A percentile compares a stretch with the other conserved stretches of the same genome.
Conservation (phyloP, 2,888 invertebrate genomes). For the Epiblema foenella region DNA sequence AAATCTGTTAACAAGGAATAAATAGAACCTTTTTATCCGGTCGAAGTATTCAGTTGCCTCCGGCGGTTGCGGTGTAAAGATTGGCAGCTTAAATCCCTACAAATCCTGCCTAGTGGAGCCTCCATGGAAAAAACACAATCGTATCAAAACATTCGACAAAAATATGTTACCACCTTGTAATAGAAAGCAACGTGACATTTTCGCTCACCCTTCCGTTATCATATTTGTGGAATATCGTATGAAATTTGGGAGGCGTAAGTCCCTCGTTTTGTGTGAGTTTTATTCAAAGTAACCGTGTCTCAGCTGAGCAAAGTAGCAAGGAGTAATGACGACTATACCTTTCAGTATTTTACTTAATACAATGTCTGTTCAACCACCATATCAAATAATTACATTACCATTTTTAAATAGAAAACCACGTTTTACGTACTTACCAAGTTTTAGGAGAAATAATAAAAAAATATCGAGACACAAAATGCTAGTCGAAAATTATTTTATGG, state of each 20-base stretch:
- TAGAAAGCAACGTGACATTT: slow-evolving; percentile 44
- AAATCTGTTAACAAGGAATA: slow-evolving; percentile 74
- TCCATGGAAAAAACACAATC: slow-evolving; percentile 67
- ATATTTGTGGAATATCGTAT: slow-evolving; percentile 36
- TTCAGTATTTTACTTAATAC: background rate
- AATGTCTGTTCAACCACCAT: background rate
- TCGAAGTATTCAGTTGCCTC: slow-evolving; percentile 70
- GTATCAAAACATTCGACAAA: slow-evolving; percentile 64
- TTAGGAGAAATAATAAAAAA: background rate
- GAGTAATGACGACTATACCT: background rate
- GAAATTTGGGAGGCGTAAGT: slow-evolving; percentile 12
- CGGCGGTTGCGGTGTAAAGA: slow-evolving; percentile 68
- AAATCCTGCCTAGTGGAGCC: slow-evolving; percentile 70
- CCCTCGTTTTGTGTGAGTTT: slow-evolving; percentile 6
- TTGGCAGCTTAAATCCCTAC: slow-evolving; percentile 77
- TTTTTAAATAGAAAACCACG: background rate
- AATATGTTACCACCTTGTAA: slow-evolving; percentile 49
- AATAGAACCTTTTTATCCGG: slow-evolving; percentile 70
- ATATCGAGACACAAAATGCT: slow-evolving; percentile 1
- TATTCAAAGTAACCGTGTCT: background rate
- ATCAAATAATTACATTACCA: background rate
- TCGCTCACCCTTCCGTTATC: slow-evolving; percentile 36
- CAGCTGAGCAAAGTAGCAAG: no score
- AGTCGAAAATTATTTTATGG: slow-evolving; percentile 40
- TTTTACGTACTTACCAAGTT: background rate